Evolutionary conservation across 2,797 vertebrate species (phyloP).

Genomic region (Bovichtus variegatus): DNA sequence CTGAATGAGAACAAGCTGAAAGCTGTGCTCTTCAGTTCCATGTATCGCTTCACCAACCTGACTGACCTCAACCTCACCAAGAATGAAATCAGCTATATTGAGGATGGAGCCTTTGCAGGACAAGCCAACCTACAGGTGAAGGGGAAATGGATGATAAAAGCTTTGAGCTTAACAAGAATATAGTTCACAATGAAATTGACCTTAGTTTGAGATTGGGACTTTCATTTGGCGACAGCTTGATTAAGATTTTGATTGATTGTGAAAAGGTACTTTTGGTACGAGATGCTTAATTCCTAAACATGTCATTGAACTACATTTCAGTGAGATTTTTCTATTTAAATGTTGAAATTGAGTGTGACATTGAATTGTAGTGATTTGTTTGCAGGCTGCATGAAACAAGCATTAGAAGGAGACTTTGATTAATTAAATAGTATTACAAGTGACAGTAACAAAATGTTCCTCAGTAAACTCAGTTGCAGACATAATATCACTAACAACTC

Average conservation of each 20-base stretch:
- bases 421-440: background rate
- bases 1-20: constrained; percentile 98
- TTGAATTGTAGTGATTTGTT: background rate
- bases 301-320: background rate
- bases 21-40: constrained; percentile 94
- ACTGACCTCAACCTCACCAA: constrained; percentile 99
- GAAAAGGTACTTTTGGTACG: background rate
- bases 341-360: background rate
- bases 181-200: background rate
- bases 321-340: background rate
- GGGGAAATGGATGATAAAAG: background rate
- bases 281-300: background rate
- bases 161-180: background rate
- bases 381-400: background rate
- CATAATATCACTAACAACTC: background rate
- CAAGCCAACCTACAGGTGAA: constrained; percentile 95
- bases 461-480: background rate
- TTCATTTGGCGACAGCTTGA: background rate
- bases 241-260: background rate
- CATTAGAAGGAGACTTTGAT: background rate
- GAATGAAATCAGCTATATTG: constrained; percentile 97
- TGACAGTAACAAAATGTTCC: background rate
- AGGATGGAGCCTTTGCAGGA: constrained; percentile 96
- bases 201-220: background rate
- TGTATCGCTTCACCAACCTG: constrained; percentile 97